phyloP scores from a whole-genome alignment of 2,888 invertebrate genomes.

The Pimpla rufipes region DNA sequence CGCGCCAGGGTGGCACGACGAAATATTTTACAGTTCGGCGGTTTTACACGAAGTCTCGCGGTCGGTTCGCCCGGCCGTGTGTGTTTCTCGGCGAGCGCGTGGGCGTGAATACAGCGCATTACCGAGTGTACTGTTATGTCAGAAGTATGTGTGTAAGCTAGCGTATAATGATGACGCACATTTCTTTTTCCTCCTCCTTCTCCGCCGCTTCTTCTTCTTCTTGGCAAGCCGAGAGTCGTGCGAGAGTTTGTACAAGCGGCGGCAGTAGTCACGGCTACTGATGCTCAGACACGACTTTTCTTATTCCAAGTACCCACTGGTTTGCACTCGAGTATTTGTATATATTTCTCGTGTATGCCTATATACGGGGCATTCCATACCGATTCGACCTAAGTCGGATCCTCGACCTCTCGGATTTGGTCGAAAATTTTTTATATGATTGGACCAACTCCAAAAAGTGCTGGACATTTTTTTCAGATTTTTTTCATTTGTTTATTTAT shows the following conservation, averaged over 20 bases:
- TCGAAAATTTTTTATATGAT: no score
- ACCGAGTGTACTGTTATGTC: constrained; percentile 63
- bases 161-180: constrained; percentile 54
- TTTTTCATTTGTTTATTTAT: background rate
- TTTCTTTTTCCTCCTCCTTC: constrained; percentile 2
- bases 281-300: constrained; percentile 55
- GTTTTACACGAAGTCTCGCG: constrained; percentile 1
- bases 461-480: no score
- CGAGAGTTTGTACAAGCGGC: constrained; percentile 55
- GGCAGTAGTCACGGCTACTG: constrained; percentile 46
- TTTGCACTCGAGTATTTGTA: constrained; percentile 49
- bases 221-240: constrained; percentile 46
- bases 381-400: no score
- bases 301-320: constrained; percentile 56
- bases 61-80: background rate
- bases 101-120: constrained; percentile 53
- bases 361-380: no score
- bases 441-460: no score
- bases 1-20: background rate
- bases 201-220: constrained; percentile 26
- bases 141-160: constrained; percentile 48
- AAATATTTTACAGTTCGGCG: constrained; percentile 7
- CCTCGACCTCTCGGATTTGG: no score
- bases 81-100: constrained; percentile 36
- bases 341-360: constrained; percentile 7